These are phyloP conservation scores for Etheostoma perlongum DNA, from an alignment of 2,797 vertebrate species.

Conservation along the genomic window DNA sequence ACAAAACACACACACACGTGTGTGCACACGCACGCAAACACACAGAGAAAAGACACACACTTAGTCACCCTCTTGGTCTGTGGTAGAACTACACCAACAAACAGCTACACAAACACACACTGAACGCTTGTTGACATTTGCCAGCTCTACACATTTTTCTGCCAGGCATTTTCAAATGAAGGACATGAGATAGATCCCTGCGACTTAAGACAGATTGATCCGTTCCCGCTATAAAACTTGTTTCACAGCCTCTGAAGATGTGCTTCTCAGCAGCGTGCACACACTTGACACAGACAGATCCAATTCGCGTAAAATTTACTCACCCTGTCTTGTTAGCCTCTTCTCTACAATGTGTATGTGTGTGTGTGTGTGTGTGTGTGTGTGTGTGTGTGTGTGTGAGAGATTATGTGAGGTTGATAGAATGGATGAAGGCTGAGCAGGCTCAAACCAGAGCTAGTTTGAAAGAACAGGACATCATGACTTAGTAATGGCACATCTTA, in stretches of 20 bases:
- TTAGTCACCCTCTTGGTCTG: conserved; percentile 61
- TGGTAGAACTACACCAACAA: conserved; percentile 56
- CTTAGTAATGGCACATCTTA: conserved; percentile 75
- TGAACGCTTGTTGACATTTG: conserved; percentile 81
- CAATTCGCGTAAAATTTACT: conserved; percentile 77
- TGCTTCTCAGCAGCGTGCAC: conserved; percentile 36
- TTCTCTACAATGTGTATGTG: conserved; percentile 47
- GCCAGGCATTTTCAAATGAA: conserved; percentile 75
- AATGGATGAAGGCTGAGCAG: conserved; percentile 61
- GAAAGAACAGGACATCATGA: conserved; percentile 75
- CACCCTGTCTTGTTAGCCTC: conserved; percentile 68
- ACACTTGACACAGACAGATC: conserved; percentile 70
- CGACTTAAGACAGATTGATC: conserved; percentile 81
- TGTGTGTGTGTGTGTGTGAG: conserved; percentile 47
- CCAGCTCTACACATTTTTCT: conserved; percentile 71
- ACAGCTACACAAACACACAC: conserved; percentile 56
- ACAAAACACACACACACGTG: conserved; percentile 57
- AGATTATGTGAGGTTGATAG: conserved; percentile 71
- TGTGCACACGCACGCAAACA: conserved; percentile 17
- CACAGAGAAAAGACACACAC: conserved; percentile 30
- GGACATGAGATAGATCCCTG: conserved; percentile 77
- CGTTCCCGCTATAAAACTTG: conserved; percentile 73
- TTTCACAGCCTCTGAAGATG: conserved; percentile 60
- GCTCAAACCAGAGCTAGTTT: conserved; percentile 60
- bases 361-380: conserved; percentile 30